Conservation (phyloP, 2,797 vertebrate species). For the Phoeniculus purpureus region DNA sequence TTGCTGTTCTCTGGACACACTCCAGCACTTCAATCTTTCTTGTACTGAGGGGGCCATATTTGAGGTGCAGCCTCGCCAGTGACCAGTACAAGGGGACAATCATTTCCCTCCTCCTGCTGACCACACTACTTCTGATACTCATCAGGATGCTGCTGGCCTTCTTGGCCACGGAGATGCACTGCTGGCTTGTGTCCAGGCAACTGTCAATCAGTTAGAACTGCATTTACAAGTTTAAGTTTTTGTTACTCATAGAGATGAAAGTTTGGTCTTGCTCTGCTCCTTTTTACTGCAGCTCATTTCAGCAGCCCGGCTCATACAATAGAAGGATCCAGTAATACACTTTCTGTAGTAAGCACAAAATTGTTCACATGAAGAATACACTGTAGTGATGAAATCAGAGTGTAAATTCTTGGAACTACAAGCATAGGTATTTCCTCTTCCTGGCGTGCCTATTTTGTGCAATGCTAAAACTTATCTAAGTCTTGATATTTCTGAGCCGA, state of each 20-base stretch:
- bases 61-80: no score
- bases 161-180: no score
- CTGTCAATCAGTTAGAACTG: neutral
- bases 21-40: no score
- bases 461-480: neutral
- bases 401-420: neutral
- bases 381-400: neutral
- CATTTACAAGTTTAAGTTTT: neutral
- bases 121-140: no score
- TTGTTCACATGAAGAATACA: fast-evolving
- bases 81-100: no score
- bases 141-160: no score
- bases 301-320: neutral
- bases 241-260: fast-evolving
- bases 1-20: no score
- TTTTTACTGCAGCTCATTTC: neutral
- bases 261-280: neutral
- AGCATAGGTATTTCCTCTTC: neutral
- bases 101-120: no score
- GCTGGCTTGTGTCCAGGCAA: no score
- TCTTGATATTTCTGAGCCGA: neutral
- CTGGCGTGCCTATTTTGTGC: neutral
- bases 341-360: neutral
- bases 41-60: no score
- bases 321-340: neutral